Evolutionary conservation across 2,113 vertebrate genomes (phyloP).

Genomic region (Rattus rattus): DNA sequence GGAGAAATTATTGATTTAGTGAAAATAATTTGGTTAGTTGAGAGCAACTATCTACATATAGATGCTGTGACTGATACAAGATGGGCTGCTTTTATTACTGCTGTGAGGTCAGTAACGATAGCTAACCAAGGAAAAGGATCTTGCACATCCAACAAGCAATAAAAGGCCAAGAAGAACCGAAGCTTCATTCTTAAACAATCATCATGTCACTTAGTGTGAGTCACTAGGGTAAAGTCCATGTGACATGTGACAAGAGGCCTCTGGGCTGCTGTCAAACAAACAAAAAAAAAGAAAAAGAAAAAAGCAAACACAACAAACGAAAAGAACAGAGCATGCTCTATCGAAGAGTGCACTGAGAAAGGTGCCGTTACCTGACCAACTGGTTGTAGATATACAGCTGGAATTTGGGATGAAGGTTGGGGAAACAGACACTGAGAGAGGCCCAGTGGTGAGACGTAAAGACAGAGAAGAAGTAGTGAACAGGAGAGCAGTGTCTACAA

Average conservation of each 20-base stretch:
- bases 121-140: constrained; percentile 57
- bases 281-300: not conserved
- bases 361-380: constrained; percentile 98
- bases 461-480: constrained; percentile 99
- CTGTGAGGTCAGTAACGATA: not conserved
- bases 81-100: not conserved
- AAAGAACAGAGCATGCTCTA: constrained; percentile 96
- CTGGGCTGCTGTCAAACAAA: constrained; percentile 69
- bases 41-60: constrained; percentile 30
- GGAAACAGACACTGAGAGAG: constrained; percentile 99
- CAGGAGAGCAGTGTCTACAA: constrained; percentile 99
- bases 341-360: constrained; percentile 91
- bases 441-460: constrained; percentile 99
- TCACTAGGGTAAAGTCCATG: constrained; percentile 77
- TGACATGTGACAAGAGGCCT: constrained; percentile 75
- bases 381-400: constrained; percentile 99
- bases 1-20: constrained; percentile 31
- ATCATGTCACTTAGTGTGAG: constrained; percentile 62
- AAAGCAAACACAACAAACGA: constrained; percentile 70
- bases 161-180: constrained; percentile 62
- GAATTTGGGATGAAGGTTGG: constrained; percentile 99
- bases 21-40: constrained; percentile 13
- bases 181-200: constrained; percentile 19
- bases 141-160: constrained; percentile 35
- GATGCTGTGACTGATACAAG: constrained; percentile 19